Percentiles rank a stretch among this genome's conserved stretches.
Evolutionary conservation across 35 echinoderm and acorn worm species (phyloP).

Genomic region (Ptychodera flava): DNA sequence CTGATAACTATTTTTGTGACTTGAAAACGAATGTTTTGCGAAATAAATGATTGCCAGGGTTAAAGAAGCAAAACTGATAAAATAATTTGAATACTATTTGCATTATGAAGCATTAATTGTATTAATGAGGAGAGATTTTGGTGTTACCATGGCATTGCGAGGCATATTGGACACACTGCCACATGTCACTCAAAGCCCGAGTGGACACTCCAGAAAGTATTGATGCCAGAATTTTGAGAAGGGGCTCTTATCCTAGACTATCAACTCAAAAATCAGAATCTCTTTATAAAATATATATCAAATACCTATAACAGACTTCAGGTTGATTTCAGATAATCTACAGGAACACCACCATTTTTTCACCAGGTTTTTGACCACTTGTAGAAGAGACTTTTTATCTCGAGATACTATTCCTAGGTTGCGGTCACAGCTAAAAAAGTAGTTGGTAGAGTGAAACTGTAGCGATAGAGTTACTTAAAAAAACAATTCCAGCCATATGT

Average conservation of each 20-base stretch:
- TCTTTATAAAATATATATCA: not conserved
- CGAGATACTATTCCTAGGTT: no score
- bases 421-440: not conserved
- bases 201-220: no score
- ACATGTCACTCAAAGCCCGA: no score
- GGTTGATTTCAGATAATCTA: not conserved
- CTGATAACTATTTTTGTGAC: no score
- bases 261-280: not conserved
- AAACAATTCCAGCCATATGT: not conserved
- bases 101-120: no score
- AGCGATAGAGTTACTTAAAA: not conserved
- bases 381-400: not conserved
- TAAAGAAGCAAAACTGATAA: no score
- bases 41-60: no score
- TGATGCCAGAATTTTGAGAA: not conserved
- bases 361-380: not conserved
- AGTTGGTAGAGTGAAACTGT: not conserved
- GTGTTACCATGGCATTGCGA: no score
- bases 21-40: no score
- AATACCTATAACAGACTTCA: not conserved
- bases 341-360: not conserved
- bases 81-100: no score
- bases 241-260: not conserved
- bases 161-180: no score
- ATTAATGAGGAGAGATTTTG: no score